Conservation (phyloP, 2,888 invertebrate species). For the Conops quadrifasciatus region DNA sequence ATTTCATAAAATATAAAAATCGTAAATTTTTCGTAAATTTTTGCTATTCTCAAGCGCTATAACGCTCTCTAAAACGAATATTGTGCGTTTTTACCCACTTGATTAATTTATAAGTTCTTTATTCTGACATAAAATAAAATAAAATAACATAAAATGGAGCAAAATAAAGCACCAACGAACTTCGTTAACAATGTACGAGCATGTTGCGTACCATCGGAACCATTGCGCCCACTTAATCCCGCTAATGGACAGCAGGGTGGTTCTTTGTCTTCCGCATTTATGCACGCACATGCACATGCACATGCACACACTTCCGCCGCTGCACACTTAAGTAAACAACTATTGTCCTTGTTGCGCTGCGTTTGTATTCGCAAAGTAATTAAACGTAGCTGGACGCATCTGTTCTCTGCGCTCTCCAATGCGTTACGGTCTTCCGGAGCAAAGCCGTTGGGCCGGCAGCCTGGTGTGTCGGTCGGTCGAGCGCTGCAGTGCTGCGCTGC, state of each 20-base stretch:
- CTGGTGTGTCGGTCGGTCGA: neutral
- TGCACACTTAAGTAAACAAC: conserved; percentile 14
- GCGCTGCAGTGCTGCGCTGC: neutral
- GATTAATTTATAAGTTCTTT: no score
- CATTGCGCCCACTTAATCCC: conserved; percentile 22
- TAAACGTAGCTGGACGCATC: conserved; percentile 35
- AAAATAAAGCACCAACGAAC: neutral
- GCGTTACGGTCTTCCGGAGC: neutral
- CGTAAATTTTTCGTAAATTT: no score
- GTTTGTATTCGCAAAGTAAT: conserved; percentile 32
- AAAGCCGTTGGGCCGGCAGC: neutral
- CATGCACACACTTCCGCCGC: neutral
- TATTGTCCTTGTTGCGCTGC: conserved; percentile 21
- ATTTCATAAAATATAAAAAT: no score
- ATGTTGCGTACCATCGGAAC: neutral
- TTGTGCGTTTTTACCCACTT: no score
- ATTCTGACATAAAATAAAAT: no score
- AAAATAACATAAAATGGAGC: neutral
- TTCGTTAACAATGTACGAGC: no score
- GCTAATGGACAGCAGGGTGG: conserved; percentile 25
- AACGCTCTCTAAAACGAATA: no score
- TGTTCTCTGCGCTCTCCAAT: conserved; percentile 9
- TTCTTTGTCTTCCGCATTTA: conserved; percentile 23
- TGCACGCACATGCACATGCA: neutral
- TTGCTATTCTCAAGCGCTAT: no score